Percentiles rank a stretch among this genome's conserved stretches.
Evolutionary conservation across 1,140 invertebrate genomes (phyloP).

Genomic region (Anoplolepis gracilipes): DNA sequence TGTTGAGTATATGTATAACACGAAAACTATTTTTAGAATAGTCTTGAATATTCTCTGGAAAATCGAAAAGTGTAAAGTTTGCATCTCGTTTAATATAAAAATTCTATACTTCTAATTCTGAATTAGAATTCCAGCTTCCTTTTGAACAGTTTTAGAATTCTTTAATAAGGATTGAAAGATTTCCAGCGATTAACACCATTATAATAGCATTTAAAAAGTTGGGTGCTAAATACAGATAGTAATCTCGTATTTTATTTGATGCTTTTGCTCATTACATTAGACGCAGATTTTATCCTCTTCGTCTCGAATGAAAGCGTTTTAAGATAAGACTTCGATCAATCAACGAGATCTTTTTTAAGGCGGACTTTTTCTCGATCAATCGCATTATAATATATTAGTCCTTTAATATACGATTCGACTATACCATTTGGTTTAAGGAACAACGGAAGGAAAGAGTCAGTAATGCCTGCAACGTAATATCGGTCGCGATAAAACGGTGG

Average conservation of each 20-base stretch:
- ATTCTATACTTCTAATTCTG: too few species aligned
- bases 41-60: too few species aligned
- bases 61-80: too few species aligned
- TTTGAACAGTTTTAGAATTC: too few species aligned
- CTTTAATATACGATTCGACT: conserved; percentile 15
- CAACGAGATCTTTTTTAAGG: conserved; percentile 39
- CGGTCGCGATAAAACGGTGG: conserved; percentile 29
- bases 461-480: conserved; percentile 29
- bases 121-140: too few species aligned
- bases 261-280: conserved; percentile 57
- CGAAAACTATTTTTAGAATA: too few species aligned
- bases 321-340: conserved; percentile 60
- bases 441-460: neutral
- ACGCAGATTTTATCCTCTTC: conserved; percentile 25
- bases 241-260: conserved; percentile 8
- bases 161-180: too few species aligned
- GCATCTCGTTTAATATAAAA: too few species aligned
- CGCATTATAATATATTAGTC: conserved; percentile 41
- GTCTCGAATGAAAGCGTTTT: conserved; percentile 26
- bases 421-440: neutral
- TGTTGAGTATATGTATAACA: too few species aligned
- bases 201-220: too few species aligned
- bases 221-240: too few species aligned
- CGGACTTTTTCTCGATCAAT: conserved; percentile 43
- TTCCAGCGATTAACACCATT: too few species aligned